phyloP scores from a whole-genome alignment of 2,113 vertebrate species.

The Spheniscus mendiculus region DNA sequence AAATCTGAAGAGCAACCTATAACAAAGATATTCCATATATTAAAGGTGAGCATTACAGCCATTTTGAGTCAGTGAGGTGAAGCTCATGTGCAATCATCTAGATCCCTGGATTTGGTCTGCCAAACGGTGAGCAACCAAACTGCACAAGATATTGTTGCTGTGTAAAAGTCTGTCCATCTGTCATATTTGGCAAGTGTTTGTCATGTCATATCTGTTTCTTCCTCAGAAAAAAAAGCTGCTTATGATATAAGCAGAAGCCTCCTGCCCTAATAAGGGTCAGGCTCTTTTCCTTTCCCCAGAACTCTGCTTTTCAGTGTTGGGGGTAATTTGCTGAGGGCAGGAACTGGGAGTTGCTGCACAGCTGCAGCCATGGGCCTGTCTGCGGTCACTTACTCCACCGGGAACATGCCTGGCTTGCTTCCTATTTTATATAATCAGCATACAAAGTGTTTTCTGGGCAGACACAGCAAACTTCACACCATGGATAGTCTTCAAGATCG shows the following conservation, averaged over 20 bases:
- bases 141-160: conserved; percentile 6
- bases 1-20: background rate
- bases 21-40: background rate
- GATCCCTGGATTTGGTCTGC: background rate
- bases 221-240: background rate
- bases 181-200: conserved; percentile 9
- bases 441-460: background rate
- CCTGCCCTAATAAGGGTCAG: background rate
- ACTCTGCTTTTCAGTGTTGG: background rate
- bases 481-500: background rate
- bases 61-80: background rate
- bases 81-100: background rate
- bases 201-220: conserved; percentile 1
- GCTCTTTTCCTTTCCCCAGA: background rate
- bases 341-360: background rate
- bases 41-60: background rate
- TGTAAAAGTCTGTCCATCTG: conserved; percentile 17
- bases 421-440: background rate
- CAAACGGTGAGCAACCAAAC: conserved; percentile 19
- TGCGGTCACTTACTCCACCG: background rate
- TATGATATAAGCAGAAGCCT: background rate
- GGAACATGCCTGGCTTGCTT: background rate
- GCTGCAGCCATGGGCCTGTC: background rate
- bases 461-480: background rate
- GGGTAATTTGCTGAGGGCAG: background rate